Base-by-base conservation (phyloP, 2,113 vertebrate species). In the Carlito syrichta region DNA sequence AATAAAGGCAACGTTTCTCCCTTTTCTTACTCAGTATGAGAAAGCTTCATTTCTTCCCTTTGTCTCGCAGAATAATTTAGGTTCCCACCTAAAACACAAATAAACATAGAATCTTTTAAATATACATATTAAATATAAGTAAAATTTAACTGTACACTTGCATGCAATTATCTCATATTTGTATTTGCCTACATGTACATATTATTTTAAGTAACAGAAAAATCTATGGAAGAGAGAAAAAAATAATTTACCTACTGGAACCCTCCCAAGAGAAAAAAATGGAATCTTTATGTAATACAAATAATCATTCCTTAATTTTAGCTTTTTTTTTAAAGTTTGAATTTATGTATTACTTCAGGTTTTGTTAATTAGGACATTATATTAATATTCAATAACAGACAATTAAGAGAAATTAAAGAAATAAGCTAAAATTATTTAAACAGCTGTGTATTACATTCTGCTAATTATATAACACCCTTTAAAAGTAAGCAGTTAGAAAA, bases 61-160 rank as follows among this genome's bases (percentile, higher is more conserved):
- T 98, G 98, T 96, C 96, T 98, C 3, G 99, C 98, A 43, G 99
- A 99, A 96, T 98, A 99, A 98, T 99, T 99, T 96, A 99, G 98
- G 43, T 99, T 99, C 77, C 99, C 99, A 97, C 99, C 99, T 99
- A 98, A 32, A 97, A 97, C 0, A 89, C 86, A 96, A 79, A 86
- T 22, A 66, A 83, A 73, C 17, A 90, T 8, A 69, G 48, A 79
- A 48, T 93, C 30, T 91, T 93, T 94, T 74, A 30, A 82, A 16
- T 32, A 1, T n/a, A 87, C 60, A 12, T 79, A 73, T 16, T 48
- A 7, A 14, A 71, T 56, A 27, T 54, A 60, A 43, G 50, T 48
- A 95, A 91, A 94, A 73, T 58, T 77, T 20, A 86, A 73, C 85
- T 9, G 52, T 1, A 35, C 9, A 52, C 2, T 9, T 13, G 5